Conservation (phyloP, 1,140 invertebrate genomes). For the Sycobia sp. region DNA sequence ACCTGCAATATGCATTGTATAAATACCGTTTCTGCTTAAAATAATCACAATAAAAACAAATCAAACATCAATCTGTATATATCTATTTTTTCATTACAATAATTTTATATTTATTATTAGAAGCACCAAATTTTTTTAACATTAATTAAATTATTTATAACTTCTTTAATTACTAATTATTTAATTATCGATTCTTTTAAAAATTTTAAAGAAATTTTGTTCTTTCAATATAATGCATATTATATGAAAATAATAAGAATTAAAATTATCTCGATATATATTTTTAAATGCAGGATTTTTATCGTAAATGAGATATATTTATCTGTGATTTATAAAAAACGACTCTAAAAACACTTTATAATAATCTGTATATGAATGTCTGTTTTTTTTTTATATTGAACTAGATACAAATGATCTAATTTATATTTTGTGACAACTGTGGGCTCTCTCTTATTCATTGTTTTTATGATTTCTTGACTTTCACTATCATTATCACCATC, state of each 20-base stretch:
- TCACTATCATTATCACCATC: conserved; percentile 34
- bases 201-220: too few relatives aligned
- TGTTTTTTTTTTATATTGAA: conserved; percentile 16
- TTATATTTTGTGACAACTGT: conserved; percentile 17
- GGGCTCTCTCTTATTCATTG: conserved; percentile 7
- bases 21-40: too few relatives aligned
- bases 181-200: too few relatives aligned
- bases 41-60: too few relatives aligned
- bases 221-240: background rate
- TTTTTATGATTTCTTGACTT: conserved; percentile 12
- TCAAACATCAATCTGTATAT: too few relatives aligned
- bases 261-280: conserved; percentile 13
- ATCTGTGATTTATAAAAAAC: conserved; percentile 29
- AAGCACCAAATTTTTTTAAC: conserved; percentile 12
- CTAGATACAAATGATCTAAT: conserved; percentile 15
- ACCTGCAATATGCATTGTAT: background rate
- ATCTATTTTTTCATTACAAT: background rate
- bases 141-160: too few relatives aligned
- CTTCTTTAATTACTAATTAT: too few relatives aligned
- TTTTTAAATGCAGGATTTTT: conserved; percentile 19
- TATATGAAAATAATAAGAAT: conserved; percentile 13
- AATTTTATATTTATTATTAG: conserved; percentile 5
- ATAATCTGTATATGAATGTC: conserved; percentile 20
- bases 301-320: conserved; percentile 18
- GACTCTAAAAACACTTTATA: conserved; percentile 11